These are phyloP conservation scores for Thalpophila matura DNA, from an alignment of 2,888 invertebrate species.

Conservation along the genomic window DNA sequence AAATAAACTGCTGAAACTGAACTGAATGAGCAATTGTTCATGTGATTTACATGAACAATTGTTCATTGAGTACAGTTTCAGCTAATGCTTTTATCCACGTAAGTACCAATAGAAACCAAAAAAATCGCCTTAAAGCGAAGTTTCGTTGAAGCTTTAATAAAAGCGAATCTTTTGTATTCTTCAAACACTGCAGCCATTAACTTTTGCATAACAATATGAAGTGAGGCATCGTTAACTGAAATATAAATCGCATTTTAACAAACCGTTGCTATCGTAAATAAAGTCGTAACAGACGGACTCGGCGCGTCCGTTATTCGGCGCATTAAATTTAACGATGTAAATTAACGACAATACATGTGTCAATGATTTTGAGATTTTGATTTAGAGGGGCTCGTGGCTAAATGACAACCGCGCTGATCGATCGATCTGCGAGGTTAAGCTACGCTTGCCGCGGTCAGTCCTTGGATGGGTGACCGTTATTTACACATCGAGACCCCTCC, in stretches of 20 bases:
- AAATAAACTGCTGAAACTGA: too few species aligned
- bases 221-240: slow-evolving; percentile 39
- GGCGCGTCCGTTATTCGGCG: slow-evolving; percentile 34
- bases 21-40: too few species aligned
- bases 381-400: too few species aligned
- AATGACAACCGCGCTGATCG: too few species aligned
- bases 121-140: slow-evolving; percentile 3
- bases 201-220: slow-evolving; percentile 52
- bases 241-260: slow-evolving; percentile 48
- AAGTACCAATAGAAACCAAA: neutral
- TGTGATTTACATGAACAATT: too few species aligned
- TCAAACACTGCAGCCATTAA: slow-evolving; percentile 44
- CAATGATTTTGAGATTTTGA: slow-evolving; percentile 60
- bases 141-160: slow-evolving; percentile 17
- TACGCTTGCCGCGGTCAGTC: too few species aligned
- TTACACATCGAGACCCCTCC: too few species aligned
- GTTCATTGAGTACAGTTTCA: neutral
- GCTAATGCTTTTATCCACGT: neutral
- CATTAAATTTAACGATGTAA: slow-evolving; percentile 61
- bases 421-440: too few species aligned
- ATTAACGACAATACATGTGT: slow-evolving; percentile 63
- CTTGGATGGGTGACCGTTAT: too few species aligned
- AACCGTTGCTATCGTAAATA: slow-evolving; percentile 53
- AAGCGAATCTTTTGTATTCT: slow-evolving; percentile 14
- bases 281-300: slow-evolving; percentile 30